Evolutionary conservation across 2,797 vertebrate species (phyloP), one percentile per base, ranked within the genome.

Genomic region (Lindbergichthys nudifrons): DNA sequence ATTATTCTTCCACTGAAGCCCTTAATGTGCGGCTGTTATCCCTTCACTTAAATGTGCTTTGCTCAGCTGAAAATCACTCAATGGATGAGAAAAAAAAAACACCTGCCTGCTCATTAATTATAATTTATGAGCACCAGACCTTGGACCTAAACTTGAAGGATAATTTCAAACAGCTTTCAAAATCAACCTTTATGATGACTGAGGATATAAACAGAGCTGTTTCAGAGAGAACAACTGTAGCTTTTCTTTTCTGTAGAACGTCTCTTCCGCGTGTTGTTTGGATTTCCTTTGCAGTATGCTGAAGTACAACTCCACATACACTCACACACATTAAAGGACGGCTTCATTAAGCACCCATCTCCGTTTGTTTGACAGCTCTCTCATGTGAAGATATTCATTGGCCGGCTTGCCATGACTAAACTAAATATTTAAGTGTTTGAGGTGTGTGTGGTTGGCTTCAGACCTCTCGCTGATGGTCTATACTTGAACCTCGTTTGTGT

Each of bases 351-450:
- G 48, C 15, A 4, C 53, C 41, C 32, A 8, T 59, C 59, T 65
- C 3, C 47, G 56, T 81, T 86, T 82, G 81, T 85, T 85, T 86
- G 71, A 84, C 80, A 51, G 16, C 67, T 39, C 58, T 76, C 80
- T 87, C 80, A 67, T 83, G 82, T 75, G 64, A 52, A 54, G 70
- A 85, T 83, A 92, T 85, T 61, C 76, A 89, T 87, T 21, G 68
- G 5, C 60, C 1, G 51, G 36, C 72, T 77, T 57, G 32, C 69
- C 73, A 65, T 12, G 1, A 18, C 78, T 81, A 63, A 80, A 77
- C 73, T 80, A 84, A 90, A 92, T 86, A 88, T 92, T 91, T 85
- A 81, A 61, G 61, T 50, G 32, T 82, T 81, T 42, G 69, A 79
- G 70, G 82, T 69, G 47, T 36, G n/a, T 21, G 73, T 23, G 61